phyloP scores from a whole-genome alignment of 2,113 vertebrate species.

The Microtus oregoni region DNA sequence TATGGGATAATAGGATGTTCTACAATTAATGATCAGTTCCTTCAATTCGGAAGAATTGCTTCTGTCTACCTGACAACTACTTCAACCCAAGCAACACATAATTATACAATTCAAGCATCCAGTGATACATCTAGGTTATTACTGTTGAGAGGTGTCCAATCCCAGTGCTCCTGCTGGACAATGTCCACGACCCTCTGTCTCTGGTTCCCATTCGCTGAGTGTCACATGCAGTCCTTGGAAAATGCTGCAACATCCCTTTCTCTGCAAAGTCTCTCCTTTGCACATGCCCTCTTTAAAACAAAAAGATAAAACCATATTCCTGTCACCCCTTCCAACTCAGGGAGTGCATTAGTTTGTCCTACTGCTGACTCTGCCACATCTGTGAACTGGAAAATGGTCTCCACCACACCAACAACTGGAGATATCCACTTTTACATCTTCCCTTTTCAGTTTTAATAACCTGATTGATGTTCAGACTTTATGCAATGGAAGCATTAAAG shows the following conservation, averaged over 20 bases:
- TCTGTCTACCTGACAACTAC: not conserved
- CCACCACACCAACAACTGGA: too few species aligned
- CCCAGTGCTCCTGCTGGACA: not conserved
- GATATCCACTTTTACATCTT: too few species aligned
- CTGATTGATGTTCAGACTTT: not conserved
- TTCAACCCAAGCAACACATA: not conserved
- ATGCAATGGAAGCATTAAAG: not conserved
- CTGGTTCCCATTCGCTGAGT: not conserved
- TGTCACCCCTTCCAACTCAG: not conserved
- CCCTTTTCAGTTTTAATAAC: not conserved
- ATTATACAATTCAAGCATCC: not conserved
- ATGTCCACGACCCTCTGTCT: not conserved
- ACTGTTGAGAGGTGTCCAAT: not conserved
- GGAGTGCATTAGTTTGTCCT: not conserved
- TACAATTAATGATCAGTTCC: not conserved
- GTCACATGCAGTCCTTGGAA: not conserved
- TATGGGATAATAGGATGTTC: too few species aligned
- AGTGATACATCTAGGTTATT: not conserved
- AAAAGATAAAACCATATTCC: not conserved
- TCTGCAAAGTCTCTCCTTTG: not conserved
- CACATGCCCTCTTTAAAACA: not conserved
- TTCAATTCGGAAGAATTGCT: not conserved
- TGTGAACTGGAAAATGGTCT: accelerated
- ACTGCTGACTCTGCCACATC: not conserved
- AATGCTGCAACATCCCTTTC: not conserved